Evolutionary conservation across 2,888 invertebrate species (phyloP).

Genomic region (Phasia obesa): DNA sequence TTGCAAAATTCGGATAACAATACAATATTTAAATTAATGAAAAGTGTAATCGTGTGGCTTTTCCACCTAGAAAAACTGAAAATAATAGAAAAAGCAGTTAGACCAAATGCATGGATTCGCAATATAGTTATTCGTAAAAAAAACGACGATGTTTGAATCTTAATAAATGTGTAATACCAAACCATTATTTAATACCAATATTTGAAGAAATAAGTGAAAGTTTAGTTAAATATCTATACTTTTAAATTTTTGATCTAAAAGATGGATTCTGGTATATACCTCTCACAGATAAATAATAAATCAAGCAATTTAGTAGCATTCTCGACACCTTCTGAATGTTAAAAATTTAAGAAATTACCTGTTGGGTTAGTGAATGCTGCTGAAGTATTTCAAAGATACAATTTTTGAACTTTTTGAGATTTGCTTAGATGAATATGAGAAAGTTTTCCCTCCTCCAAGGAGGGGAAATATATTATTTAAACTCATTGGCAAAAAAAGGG

Average conservation of each 20-base stretch:
- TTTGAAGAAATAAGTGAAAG: constrained; percentile 2
- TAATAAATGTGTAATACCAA: no score
- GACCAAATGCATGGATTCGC: no score
- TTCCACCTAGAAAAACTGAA: neutral
- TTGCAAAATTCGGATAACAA: no score
- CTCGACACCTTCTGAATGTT: constrained; percentile 6
- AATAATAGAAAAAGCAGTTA: no score
- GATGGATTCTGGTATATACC: neutral
- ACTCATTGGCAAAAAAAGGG: no score
- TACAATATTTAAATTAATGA: no score
- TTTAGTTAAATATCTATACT: neutral
- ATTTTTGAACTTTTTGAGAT: constrained; percentile 9
- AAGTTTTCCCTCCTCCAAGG: no score
- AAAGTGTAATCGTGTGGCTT: neutral
- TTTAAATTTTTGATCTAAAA: constrained; percentile 9
- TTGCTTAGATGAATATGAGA: no score
- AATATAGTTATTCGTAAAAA: no score
- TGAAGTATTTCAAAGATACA: constrained; percentile 15
- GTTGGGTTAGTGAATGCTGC: constrained; percentile 11
- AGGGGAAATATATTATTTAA: no score
- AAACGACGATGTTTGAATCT: no score
- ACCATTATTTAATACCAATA: neutral
- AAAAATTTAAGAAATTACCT: constrained; percentile 7
- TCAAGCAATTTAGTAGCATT: neutral
- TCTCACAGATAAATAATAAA: neutral